Conservation (phyloP, 2,113 vertebrate species). For the Pionites leucogaster region DNA sequence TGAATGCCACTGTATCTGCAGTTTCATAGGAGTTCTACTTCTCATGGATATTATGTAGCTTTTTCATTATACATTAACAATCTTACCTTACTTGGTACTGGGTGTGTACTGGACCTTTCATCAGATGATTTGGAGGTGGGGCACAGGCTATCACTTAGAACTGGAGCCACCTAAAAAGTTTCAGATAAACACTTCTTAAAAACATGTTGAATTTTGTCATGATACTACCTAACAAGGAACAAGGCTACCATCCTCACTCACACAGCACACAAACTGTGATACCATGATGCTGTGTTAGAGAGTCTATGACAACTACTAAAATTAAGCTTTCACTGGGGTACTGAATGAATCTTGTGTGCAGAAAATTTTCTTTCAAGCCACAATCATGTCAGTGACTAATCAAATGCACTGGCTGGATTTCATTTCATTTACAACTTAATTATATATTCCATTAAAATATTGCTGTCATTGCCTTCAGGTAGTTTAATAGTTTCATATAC, state of each 20-base stretch:
- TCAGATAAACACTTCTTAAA: not conserved
- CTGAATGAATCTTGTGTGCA: not conserved
- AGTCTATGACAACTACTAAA: not conserved
- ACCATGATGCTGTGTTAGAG: not conserved
- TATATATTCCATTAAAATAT: not conserved
- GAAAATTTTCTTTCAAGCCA: not conserved
- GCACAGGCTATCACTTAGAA: constrained; percentile 41
- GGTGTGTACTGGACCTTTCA: constrained; percentile 8
- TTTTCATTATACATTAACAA: not conserved
- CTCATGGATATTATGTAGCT: fast-evolving
- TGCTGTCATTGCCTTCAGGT: not conserved
- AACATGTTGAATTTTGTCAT: not conserved
- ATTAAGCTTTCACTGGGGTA: not conserved
- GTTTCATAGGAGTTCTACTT: not conserved
- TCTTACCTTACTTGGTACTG: constrained; percentile 72
- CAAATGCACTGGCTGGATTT: not conserved
- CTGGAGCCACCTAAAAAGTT: constrained; percentile 53
- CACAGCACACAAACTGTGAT: not conserved
- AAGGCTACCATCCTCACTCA: not conserved
- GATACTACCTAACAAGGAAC: not conserved
- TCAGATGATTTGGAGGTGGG: constrained; percentile 66
- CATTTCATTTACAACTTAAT: not conserved
- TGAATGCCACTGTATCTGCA: not conserved
- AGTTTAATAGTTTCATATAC: not conserved
- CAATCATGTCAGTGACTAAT: not conserved